A percentile compares a stretch with the other conserved stretches of the same genome.
phyloP scores from a whole-genome alignment of 2,113 vertebrate species.

The Monopterus albus region DNA sequence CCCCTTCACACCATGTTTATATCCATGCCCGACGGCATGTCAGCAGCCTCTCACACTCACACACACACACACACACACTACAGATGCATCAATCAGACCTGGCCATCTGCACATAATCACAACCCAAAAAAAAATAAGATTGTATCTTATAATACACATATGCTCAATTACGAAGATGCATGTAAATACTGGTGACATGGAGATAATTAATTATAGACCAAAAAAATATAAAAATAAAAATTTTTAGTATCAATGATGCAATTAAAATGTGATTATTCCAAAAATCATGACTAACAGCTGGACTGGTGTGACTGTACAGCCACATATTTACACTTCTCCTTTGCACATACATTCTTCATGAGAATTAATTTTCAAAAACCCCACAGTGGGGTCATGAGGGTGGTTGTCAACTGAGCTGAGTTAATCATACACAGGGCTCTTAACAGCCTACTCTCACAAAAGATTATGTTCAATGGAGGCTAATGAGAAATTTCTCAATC shows the following conservation, averaged over 20 bases:
- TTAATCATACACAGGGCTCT: conserved; percentile 58
- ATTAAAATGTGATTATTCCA: too few species aligned
- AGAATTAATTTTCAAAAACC: conserved; percentile 38
- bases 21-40: background rate
- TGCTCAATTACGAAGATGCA: background rate
- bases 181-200: background rate
- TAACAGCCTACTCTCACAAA: conserved; percentile 54
- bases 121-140: too few species aligned
- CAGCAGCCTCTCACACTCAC: background rate
- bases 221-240: background rate
- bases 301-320: background rate
- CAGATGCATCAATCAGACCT: background rate
- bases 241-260: too few species aligned
- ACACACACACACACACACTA: background rate
- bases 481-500: conserved; percentile 60
- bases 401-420: conserved; percentile 28
- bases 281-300: too few species aligned
- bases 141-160: conserved; percentile 1
- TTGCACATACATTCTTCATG: conserved; percentile 6
- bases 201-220: background rate
- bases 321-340: background rate
- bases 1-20: conserved; percentile 34
- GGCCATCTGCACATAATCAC: background rate
- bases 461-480: conserved; percentile 58
- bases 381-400: conserved; percentile 28